Conservation (phyloP, 2,888 invertebrate genomes). For the Listrodromus nycthemerus region DNA sequence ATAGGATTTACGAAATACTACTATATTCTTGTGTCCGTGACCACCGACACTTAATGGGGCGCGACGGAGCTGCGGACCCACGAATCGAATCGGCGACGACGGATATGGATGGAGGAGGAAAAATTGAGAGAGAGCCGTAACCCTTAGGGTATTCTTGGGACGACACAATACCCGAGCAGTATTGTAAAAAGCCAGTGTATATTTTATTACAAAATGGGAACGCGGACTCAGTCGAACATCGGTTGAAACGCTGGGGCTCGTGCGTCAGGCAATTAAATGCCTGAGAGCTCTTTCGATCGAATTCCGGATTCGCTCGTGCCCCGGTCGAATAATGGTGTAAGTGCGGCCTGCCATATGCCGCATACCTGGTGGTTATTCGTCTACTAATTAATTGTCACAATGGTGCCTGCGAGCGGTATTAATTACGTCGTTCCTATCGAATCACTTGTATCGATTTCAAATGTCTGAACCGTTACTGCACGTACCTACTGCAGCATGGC, state of each 20-base stretch:
- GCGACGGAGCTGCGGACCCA: too few species aligned
- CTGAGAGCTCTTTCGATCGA: slow-evolving; percentile 22
- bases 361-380: slow-evolving; percentile 56
- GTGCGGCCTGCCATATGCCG: slow-evolving; percentile 52
- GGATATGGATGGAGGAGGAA: too few species aligned
- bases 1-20: too few species aligned
- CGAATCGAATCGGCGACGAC: too few species aligned
- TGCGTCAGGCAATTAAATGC: slow-evolving; percentile 22
- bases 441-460: slow-evolving; percentile 54
- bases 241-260: background rate
- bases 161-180: too few species aligned
- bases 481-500: background rate
- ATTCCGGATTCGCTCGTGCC: background rate
- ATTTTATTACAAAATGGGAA: too few species aligned
- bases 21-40: too few species aligned
- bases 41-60: too few species aligned
- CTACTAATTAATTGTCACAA: slow-evolving; percentile 61
- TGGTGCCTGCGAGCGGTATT: slow-evolving; percentile 53
- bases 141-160: too few species aligned
- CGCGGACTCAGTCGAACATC: background rate
- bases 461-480: background rate
- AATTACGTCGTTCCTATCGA: slow-evolving; percentile 47
- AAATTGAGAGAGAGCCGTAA: too few species aligned
- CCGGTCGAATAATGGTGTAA: slow-evolving; percentile 28
- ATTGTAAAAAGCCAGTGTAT: too few species aligned